Evolutionary conservation across 2,113 vertebrate genomes (phyloP).

Genomic region (Atlantisia rogersi): DNA sequence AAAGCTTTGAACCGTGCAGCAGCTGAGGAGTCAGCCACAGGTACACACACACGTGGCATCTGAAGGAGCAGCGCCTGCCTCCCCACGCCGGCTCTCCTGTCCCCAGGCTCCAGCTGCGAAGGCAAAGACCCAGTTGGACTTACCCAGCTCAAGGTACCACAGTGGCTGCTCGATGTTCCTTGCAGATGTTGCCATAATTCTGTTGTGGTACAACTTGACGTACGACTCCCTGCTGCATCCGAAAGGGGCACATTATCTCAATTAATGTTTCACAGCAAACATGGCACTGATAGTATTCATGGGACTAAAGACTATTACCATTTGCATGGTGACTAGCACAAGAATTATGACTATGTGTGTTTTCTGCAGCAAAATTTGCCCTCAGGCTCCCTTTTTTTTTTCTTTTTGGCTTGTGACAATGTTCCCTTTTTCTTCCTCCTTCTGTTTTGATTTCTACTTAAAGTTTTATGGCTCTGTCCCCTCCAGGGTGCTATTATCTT

Average conservation of each 20-base stretch:
- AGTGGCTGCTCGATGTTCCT: background rate
- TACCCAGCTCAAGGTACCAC: background rate
- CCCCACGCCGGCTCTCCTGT: background rate
- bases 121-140: background rate
- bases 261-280: constrained; percentile 78
- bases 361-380: constrained; percentile 79
- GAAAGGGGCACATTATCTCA: constrained; percentile 74
- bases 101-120: background rate
- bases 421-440: constrained; percentile 86
- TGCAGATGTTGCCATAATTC: constrained; percentile 67
- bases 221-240: constrained; percentile 56
- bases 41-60: background rate
- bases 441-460: constrained; percentile 97
- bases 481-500: constrained; percentile 92
- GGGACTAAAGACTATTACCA: constrained; percentile 77
- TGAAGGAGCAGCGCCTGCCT: background rate
- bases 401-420: constrained; percentile 81
- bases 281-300: constrained; percentile 75
- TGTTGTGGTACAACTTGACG: constrained; percentile 59
- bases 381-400: constrained; percentile 74
- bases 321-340: constrained; percentile 77
- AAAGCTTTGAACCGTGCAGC: background rate
- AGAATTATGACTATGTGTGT: constrained; percentile 76
- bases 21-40: background rate
- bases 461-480: constrained; percentile 90